Conservation (phyloP, 2,797 vertebrate species). For the Sylvia borin region DNA sequence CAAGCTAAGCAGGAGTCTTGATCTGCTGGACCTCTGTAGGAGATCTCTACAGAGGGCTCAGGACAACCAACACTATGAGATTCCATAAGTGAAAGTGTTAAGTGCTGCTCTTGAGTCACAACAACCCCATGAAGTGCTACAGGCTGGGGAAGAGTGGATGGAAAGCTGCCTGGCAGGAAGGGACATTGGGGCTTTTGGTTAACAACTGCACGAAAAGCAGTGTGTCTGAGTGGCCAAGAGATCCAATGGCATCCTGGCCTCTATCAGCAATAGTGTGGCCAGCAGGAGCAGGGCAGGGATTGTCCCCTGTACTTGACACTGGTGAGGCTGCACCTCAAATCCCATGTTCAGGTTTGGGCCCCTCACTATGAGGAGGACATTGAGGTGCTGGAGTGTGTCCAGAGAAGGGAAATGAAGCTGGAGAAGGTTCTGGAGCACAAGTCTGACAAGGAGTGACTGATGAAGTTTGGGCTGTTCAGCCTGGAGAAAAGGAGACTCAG, state of each 20-base stretch:
- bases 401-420: background rate
- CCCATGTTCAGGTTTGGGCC: background rate
- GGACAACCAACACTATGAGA: fast-evolving
- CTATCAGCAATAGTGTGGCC: background rate
- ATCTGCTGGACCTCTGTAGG: background rate
- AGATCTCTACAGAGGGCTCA: background rate
- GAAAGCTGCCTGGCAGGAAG: background rate
- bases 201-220: background rate
- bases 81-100: background rate
- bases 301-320: fast-evolving
- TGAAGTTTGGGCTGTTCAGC: background rate
- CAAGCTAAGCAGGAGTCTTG: fast-evolving
- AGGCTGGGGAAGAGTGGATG: background rate
- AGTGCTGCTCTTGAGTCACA: background rate
- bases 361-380: background rate
- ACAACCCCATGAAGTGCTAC: fast-evolving
- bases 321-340: background rate
- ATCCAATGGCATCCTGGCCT: background rate
- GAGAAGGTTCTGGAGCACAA: background rate
- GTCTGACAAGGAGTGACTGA: fast-evolving
- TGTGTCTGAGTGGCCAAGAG: background rate
- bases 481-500: background rate
- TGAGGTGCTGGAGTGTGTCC: fast-evolving
- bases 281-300: background rate
- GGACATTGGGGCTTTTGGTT: background rate